A percentile compares a stretch with the other conserved stretches of the same genome.
phyloP scores from a whole-genome alignment of 2,797 vertebrate genomes.

The Bryconaethiops microstoma region DNA sequence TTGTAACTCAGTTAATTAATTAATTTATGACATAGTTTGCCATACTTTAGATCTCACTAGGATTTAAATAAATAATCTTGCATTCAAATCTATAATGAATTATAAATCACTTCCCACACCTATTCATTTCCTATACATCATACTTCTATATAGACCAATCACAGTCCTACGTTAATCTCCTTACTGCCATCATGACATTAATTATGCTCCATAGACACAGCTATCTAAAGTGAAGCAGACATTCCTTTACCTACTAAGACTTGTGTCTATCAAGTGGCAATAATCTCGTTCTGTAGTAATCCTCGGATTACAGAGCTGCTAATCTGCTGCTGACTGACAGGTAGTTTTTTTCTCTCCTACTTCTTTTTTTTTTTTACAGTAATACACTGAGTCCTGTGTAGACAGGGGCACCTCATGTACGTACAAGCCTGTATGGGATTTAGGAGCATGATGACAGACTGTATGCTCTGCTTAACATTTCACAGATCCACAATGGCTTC shows the following conservation, averaged over 20 bases:
- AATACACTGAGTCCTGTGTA: constrained; percentile 14
- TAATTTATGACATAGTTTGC: too few species aligned
- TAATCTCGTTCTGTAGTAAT: constrained; percentile 39
- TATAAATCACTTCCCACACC: background rate
- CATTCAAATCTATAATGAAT: too few species aligned
- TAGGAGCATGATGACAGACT: constrained; percentile 23
- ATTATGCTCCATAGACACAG: constrained; percentile 5
- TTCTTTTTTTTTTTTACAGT: background rate
- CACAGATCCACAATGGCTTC: constrained; percentile 10
- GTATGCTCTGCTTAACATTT: constrained; percentile 1
- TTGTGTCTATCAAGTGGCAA: constrained; percentile 12
- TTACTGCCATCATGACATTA: background rate
- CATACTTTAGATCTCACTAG: too few species aligned
- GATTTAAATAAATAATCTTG: too few species aligned
- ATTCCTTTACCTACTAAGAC: constrained; percentile 3
- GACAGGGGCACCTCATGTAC: constrained; percentile 17
- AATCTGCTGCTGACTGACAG: constrained; percentile 39
- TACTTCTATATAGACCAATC: background rate
- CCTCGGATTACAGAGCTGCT: constrained; percentile 35
- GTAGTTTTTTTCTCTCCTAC: background rate
- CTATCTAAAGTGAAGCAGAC: background rate
- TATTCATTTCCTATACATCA: background rate
- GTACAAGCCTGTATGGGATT: constrained; percentile 20
- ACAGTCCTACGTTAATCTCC: background rate
- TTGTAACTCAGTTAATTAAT: too few species aligned